Conservation (phyloP, 1,140 invertebrate species). For the Halesus radiatus region DNA sequence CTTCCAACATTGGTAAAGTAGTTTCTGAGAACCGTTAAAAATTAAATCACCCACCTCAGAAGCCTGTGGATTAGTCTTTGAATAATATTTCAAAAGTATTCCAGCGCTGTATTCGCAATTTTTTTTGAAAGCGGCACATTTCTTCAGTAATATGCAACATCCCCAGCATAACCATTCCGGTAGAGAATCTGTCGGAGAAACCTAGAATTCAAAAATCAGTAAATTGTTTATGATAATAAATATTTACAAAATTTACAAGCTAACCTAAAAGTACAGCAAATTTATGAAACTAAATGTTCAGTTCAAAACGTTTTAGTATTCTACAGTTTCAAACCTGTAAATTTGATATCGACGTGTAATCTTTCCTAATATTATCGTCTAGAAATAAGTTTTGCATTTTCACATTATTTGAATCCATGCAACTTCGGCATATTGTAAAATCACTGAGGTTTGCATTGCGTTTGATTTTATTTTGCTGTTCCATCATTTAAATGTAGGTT, state of each 20-base stretch:
- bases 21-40: not conserved
- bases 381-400: conserved; percentile 30
- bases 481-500: not conserved
- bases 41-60: conserved; percentile 12
- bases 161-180: conserved; percentile 48
- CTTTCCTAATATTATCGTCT: not conserved
- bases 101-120: conserved; percentile 37
- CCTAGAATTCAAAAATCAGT: not conserved
- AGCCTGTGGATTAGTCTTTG: not conserved
- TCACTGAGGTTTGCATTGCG: not conserved
- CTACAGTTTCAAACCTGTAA: not conserved
- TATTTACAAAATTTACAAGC: not conserved
- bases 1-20: not conserved
- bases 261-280: not conserved
- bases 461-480: not conserved
- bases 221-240: no score
- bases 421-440: conserved; percentile 3
- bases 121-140: conserved; percentile 37
- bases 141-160: conserved; percentile 38
- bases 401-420: not conserved
- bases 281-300: not conserved
- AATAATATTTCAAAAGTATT: conserved; percentile 36
- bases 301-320: not conserved
- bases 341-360: conserved; percentile 17
- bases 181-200: conserved; percentile 12